Base-by-base conservation (phyloP, 2,888 invertebrate species). In the Desoria tigrina region DNA sequence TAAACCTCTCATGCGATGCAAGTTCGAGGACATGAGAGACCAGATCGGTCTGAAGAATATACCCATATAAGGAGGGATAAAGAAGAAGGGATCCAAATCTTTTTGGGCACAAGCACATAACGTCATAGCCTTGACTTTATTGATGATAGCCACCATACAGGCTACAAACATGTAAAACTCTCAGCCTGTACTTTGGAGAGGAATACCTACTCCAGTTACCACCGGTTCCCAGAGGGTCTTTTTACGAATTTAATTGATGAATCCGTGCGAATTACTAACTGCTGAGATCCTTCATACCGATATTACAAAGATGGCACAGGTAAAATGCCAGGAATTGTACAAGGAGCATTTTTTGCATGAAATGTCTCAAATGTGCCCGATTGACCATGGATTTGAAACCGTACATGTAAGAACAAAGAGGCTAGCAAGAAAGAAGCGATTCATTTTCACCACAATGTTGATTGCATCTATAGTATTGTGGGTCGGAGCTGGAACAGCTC, bases 361-460 rank as follows among this genome's bases (percentile, higher is more conserved):
- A 32, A 11, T 65, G 2, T 32, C 23, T 9, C 21, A 59, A 4
- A 54, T 64, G 32, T 64, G 64, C 32, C 59, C 64, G 23, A 6
- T 45, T 7, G 18, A 7, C 11, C 32, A 32, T 32, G 32, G 32
- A 32, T n/a, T n/a, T n/a, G n/a, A n/a, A n/a, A n/a, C n/a, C 4
- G 32, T 32, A 7, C 11, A 4, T 4, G 6, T 11, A 4, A 32
- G 32, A 11, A 7, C 32, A 32, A 32, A 32, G 11, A 4, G 32
- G 23, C 18, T 18, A 11, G 18, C n/a, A n/a, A n/a, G n/a, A n/a
- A n/a, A n/a, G n/a, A n/a, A n/a, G n/a, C n/a, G n/a, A n/a, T n/a
- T 42, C 37, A 42, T 37, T 49, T 23, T 54, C 54, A 54, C 26
- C 9, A 27, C 24, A 50, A 9, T 50, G 18, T 9, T 50, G 14